Evolutionary conservation across 2,888 invertebrate species (phyloP), one percentile per base, ranked within the genome.

Genomic region (Meganola albula): DNA sequence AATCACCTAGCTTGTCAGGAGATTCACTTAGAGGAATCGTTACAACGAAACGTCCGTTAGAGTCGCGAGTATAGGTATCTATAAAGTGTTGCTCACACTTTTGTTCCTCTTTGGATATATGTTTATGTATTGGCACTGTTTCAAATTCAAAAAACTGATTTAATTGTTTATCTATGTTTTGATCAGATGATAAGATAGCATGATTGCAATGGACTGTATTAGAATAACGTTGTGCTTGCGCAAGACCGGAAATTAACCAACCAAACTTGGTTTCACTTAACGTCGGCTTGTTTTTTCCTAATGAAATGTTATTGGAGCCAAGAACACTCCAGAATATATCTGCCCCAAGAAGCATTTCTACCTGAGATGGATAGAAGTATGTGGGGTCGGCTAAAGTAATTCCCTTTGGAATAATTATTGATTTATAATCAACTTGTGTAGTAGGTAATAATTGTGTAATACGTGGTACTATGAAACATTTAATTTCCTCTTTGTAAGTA

Each of bases 321-420:
- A 54, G 16, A n/a, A 48, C 30, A 7, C 20, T 25, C 47, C 48
- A 50, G 31, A 53, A 50, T 20, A 48, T 24, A 10, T 53, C 47
- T 5, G 49, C 46, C 5, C 42, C 50, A 7, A 48, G 14, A 10
- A 53, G 31, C 14, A 49, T 47, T 12, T 49, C 42, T 2, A 47
- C 34, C 1, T 23, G 18, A 4, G 43, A 48, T 7, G 50, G 47
- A 9, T 34, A 27, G 36, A 47, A 33, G 24, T 47, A 50, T 7
- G 40, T 11, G 9, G 47, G 48, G 31, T 51, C 50, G 10, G 47
- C 49, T 31, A 48, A 20, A 6, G 10, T 3, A 11, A 49, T 32
- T 7, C 37, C 37, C 4, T 10, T n/a, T 1, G 50, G 48, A 32
- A 53, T 11, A 30, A 26, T 24, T 10, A 53, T 31, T 10, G 44